Conservation (phyloP, 2,888 invertebrate genomes). For the Abrostola tripartita region DNA sequence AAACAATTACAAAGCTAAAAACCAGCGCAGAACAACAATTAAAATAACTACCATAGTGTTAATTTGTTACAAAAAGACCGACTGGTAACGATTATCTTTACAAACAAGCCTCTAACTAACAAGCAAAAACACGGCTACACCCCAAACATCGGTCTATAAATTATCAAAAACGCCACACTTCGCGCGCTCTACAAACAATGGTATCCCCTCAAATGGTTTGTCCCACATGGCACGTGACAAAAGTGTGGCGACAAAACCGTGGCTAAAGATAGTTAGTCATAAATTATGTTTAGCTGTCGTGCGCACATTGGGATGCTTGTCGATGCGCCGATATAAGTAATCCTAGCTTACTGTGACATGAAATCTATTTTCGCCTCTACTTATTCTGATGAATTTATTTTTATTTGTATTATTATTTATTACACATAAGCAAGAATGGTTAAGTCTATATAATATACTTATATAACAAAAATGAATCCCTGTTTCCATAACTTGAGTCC, state of each 20-base stretch:
- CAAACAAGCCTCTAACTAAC: constrained; percentile 10
- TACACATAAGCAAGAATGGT: too few species aligned
- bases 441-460: too few species aligned
- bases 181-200: constrained; percentile 39
- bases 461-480: too few species aligned
- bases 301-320: constrained; percentile 22
- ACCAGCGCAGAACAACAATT: too few species aligned
- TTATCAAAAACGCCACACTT: constrained; percentile 32
- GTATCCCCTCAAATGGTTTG: constrained; percentile 35
- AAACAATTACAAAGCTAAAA: too few species aligned
- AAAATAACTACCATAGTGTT: too few species aligned
- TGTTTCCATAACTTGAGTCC: too few species aligned
- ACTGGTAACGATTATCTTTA: background rate
- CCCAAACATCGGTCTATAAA: constrained; percentile 27
- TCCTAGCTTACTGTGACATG: too few species aligned
- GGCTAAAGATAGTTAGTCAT: constrained; percentile 42
- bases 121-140: constrained; percentile 1
- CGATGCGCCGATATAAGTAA: constrained; percentile 1
- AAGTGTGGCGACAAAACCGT: constrained; percentile 47
- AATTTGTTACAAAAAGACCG: too few species aligned
- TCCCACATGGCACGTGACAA: constrained; percentile 47
- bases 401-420: too few species aligned
- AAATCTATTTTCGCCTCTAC: too few species aligned
- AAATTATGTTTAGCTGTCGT: constrained; percentile 40
- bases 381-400: too few species aligned